Base-by-base conservation (phyloP, 2,113 vertebrate genomes). In the Struthio camelus region DNA sequence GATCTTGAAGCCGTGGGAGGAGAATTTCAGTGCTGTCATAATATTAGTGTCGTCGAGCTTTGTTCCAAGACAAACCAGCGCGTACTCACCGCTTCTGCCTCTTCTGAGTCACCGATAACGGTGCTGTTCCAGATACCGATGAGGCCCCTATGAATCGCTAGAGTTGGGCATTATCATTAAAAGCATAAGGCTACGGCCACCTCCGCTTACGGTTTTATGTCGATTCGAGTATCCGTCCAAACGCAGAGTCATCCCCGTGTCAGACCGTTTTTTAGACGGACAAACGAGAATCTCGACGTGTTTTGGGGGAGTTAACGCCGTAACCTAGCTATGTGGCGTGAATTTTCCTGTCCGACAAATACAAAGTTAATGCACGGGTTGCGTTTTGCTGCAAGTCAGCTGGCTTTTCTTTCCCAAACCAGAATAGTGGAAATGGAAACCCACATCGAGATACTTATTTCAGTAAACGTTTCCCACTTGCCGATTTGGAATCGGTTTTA, bases 1-100 rank as follows among this genome's bases (percentile, higher is more conserved):
- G 0, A 11, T 3, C 5, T 1, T 40, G 61, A 13, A 34, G 64
- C 30, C 1, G 4, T 16, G 2, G 82, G 59, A 65, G 34, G 38
- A 59, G 18, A 13, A 3, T 2, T 11, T 25, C 1, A 50, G 12
- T 27, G 40, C 59, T 15, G 9, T 65, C 69, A n/a, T 27, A 2
- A 17, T 16, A 46, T 46, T 15, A 46, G 44, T 46, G 44, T 8
- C 1, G 12, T 50, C 4, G 8, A 38, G 83, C 50, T 56, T 3
- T 8, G 34, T 40, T 54, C 32, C 38, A 3, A 17, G 54, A 15
- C 34, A 59, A 1, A 28, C 38, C 17, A 10, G 51, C 28, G 1
- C 76, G 76, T 86, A 48, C 71, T 67, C 83, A 66, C 84, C 7
- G 46, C 67, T 80, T 34, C 66, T 40, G 17, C 58, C 66, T 13